phyloP scores from a whole-genome alignment of 2,888 invertebrate genomes.

The Keiferia lycopersicella region DNA sequence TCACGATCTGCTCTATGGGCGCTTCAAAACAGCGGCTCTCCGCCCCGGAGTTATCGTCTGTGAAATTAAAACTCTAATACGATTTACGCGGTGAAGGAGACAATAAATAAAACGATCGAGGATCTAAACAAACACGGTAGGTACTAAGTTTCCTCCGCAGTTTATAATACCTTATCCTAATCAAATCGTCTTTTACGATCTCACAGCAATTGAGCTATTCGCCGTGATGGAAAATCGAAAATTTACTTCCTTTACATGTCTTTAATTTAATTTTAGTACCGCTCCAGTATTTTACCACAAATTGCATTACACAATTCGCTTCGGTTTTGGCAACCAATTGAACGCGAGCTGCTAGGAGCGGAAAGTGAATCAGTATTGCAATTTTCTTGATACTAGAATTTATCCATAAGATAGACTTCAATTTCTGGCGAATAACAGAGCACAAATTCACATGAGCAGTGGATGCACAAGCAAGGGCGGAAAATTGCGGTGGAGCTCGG shows the following conservation, averaged over 20 bases:
- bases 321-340: conserved; percentile 19
- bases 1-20: conserved; percentile 30
- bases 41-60: conserved; percentile 28
- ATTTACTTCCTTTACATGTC: conserved; percentile 25
- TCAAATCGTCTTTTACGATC: conserved; percentile 65
- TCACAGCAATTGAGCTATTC: conserved; percentile 60
- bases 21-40: conserved; percentile 21
- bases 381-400: conserved; percentile 34
- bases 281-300: conserved; percentile 19
- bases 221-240: conserved; percentile 61
- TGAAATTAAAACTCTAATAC: conserved; percentile 30
- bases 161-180: conserved; percentile 55
- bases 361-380: conserved; percentile 24
- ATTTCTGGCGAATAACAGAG: conserved; percentile 58
- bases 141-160: conserved; percentile 36
- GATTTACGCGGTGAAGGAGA: conserved; percentile 13
- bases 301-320: conserved; percentile 3
- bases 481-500: conserved; percentile 59
- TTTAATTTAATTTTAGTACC: not conserved
- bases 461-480: conserved; percentile 68
- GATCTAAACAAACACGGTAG: conserved; percentile 8
- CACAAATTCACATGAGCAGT: conserved; percentile 63
- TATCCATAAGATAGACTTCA: conserved; percentile 54
- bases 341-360: not conserved
- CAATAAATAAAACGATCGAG: conserved; percentile 24